These are phyloP conservation scores for Ephestia elutella DNA, from an alignment of 1,140 invertebrate species.

Conservation along the genomic window DNA sequence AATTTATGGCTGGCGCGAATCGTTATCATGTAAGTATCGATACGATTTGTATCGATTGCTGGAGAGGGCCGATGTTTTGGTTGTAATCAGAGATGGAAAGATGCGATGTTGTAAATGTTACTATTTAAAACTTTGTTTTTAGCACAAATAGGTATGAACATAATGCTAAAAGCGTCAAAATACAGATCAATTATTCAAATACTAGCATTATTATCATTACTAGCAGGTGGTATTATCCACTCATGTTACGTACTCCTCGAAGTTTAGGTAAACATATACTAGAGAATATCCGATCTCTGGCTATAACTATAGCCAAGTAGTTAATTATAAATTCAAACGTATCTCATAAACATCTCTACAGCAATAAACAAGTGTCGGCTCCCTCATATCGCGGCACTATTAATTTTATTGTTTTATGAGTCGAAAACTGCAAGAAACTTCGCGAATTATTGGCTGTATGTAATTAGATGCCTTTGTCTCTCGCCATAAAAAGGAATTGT, in stretches of 20 bases:
- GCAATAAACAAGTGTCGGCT: background rate
- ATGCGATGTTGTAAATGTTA: too few relatives aligned
- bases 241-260: too few relatives aligned
- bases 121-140: too few relatives aligned
- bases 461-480: conserved; percentile 3
- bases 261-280: too few relatives aligned
- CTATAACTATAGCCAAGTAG: background rate
- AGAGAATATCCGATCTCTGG: too few relatives aligned
- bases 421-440: background rate
- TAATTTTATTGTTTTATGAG: conserved; percentile 1
- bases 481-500: background rate
- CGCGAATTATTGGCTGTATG: background rate
- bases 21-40: background rate
- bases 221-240: too few relatives aligned
- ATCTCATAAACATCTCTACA: background rate
- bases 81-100: too few relatives aligned
- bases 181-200: too few relatives aligned
- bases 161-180: too few relatives aligned
- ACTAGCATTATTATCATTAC: too few relatives aligned
- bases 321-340: background rate
- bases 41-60: background rate
- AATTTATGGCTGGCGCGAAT: conserved; percentile 1
- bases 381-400: background rate
- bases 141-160: too few relatives aligned
- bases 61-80: background rate